Evolutionary conservation across 2,797 vertebrate species (phyloP).

Genomic region (Pseudocheirus occidentalis): DNA sequence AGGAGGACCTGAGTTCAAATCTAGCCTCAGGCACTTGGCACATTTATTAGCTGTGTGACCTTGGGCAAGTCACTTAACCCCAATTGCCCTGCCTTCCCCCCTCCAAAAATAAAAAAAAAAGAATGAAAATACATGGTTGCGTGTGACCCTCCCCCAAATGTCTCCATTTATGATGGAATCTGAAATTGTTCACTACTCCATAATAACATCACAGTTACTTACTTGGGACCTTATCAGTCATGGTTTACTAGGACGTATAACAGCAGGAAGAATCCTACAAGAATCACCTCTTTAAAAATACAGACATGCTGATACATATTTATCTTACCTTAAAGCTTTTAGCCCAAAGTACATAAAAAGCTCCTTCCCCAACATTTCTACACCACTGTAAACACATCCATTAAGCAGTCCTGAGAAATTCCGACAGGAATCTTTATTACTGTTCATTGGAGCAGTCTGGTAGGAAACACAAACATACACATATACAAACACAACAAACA

Average conservation of each 20-base stretch:
- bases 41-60: too few species aligned
- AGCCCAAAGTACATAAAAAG: conserved; percentile 94
- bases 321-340: conserved; percentile 90
- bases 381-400: conserved; percentile 87
- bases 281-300: background rate
- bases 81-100: too few species aligned
- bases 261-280: background rate
- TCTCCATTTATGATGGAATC: background rate
- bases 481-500: conserved; percentile 50
- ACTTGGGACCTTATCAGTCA: background rate
- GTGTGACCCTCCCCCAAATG: background rate
- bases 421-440: conserved; percentile 58
- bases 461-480: conserved; percentile 51
- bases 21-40: too few species aligned
- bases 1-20: too few species aligned
- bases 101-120: background rate
- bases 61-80: too few species aligned
- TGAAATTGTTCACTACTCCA: background rate
- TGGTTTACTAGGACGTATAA: background rate
- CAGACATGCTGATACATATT: background rate
- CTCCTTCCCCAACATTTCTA: conserved; percentile 94
- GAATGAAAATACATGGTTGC: background rate
- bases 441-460: conserved; percentile 68
- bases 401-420: conserved; percentile 70
- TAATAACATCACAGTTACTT: background rate